phyloP scores from a whole-genome alignment of 2,888 invertebrate species.

The Harpalus rufipes region DNA sequence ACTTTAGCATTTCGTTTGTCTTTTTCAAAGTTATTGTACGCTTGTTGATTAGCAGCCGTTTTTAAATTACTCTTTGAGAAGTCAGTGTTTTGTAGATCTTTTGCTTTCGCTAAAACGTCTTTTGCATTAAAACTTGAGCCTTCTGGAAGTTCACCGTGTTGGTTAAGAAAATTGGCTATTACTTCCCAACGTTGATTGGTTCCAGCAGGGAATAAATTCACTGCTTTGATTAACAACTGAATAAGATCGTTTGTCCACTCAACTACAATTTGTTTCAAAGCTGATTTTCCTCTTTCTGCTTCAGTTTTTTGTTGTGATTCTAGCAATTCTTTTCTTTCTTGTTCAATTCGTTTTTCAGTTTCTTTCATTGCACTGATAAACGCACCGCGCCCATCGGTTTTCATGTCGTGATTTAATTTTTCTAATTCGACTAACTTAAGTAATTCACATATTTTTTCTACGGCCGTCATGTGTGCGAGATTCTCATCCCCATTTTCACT shows the following conservation, averaged over 20 bases:
- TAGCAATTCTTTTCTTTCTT: conserved; percentile 84
- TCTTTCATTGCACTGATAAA: conserved; percentile 85
- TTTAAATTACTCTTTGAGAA: conserved; percentile 91
- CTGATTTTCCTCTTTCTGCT: conserved; percentile 73
- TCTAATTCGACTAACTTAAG: conserved; percentile 86
- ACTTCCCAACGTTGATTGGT: conserved; percentile 96
- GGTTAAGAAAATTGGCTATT: conserved; percentile 96
- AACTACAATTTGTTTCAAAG: conserved; percentile 78
- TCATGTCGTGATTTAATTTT: conserved; percentile 85
- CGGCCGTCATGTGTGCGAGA: conserved; percentile 91
- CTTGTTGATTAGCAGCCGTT: conserved; percentile 93
- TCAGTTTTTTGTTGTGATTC: conserved; percentile 79
- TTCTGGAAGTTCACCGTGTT: conserved; percentile 83
- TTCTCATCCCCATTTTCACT: conserved; percentile 84
- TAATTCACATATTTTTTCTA: conserved; percentile 94
- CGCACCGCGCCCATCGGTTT: conserved; percentile 82
- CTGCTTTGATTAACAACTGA: conserved; percentile 96
- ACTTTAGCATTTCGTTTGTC: conserved; percentile 84
- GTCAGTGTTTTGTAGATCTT: conserved; percentile 94
- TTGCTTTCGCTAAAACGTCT: conserved; percentile 96
- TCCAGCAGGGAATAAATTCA: conserved; percentile 98
- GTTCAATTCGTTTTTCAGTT: conserved; percentile 87
- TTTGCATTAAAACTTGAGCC: conserved; percentile 88
- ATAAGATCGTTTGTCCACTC: conserved; percentile 93
- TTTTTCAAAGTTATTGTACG: conserved; percentile 94